These are phyloP conservation scores for Drosophila insularis DNA, from an alignment of 1,140 invertebrate species.

Conservation along the genomic window DNA sequence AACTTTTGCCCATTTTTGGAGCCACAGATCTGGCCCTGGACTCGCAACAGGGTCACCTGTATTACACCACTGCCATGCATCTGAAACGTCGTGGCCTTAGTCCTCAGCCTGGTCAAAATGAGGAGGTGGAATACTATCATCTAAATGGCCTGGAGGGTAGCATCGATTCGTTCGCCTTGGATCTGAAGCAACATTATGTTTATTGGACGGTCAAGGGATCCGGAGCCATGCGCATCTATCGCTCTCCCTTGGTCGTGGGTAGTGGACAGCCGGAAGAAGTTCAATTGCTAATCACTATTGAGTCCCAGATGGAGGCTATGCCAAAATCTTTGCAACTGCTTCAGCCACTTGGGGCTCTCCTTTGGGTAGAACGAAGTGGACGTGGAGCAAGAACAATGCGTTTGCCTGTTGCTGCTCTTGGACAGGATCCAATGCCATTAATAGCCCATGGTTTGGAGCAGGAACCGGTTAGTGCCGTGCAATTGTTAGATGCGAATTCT, in stretches of 20 bases:
- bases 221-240: slow-evolving; percentile 83
- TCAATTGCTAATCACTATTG: slow-evolving; percentile 17
- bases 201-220: slow-evolving; percentile 89
- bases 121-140: slow-evolving; percentile 57
- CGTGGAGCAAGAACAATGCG: slow-evolving; percentile 23
- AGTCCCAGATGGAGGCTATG: slow-evolving; percentile 13
- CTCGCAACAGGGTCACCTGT: slow-evolving; percentile 90
- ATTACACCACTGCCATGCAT: slow-evolving; percentile 93
- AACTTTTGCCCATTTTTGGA: slow-evolving; percentile 64
- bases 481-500: slow-evolving; percentile 18
- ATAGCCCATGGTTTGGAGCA: not conserved
- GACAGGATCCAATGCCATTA: slow-evolving; percentile 13
- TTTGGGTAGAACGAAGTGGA: slow-evolving; percentile 47
- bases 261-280: not conserved
- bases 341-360: slow-evolving; percentile 30
- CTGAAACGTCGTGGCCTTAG: slow-evolving; percentile 91
- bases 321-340: slow-evolving; percentile 44
- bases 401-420: not conserved
- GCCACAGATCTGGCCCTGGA: slow-evolving; percentile 91
- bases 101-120: slow-evolving; percentile 84
- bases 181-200: slow-evolving; percentile 87
- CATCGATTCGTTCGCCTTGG: slow-evolving; percentile 91
- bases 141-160: slow-evolving; percentile 50
- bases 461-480: slow-evolving; percentile 23
- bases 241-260: slow-evolving; percentile 1